Conservation (phyloP, 2,888 invertebrate species). For the Lasius fuliginosus region DNA sequence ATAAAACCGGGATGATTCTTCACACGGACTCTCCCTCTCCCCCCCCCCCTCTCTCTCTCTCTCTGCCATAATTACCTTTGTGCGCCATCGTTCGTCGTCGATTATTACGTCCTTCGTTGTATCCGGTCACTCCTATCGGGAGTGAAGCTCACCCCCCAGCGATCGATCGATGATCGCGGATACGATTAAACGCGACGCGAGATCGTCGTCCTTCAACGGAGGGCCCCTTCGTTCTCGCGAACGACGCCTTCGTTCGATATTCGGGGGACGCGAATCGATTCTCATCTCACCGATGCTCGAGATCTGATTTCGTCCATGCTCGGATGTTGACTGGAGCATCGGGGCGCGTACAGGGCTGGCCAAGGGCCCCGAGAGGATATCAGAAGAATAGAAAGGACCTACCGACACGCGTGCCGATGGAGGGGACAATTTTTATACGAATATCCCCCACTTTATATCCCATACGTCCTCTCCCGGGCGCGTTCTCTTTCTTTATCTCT, state of each 20-base stretch:
- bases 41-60: not conserved
- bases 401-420: constrained; percentile 68
- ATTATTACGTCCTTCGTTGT: constrained; percentile 18
- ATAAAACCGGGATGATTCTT: constrained; percentile 6
- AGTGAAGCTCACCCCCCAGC: not conserved
- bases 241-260: constrained; percentile 51
- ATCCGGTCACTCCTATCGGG: not conserved
- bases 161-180: constrained; percentile 6
- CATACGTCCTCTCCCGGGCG: constrained; percentile 41
- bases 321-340: constrained; percentile 84
- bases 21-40: not conserved
- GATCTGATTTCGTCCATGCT: constrained; percentile 83
- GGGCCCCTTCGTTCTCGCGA: constrained; percentile 29
- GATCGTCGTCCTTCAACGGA: constrained; percentile 16
- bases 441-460: constrained; percentile 68
- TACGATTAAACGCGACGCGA: constrained; percentile 36
- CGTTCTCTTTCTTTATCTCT: constrained; percentile 30
- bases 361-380: constrained; percentile 83
- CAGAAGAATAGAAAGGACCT: constrained; percentile 85
- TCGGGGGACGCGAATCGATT: constrained; percentile 46
- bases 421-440: constrained; percentile 82
- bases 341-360: constrained; percentile 68
- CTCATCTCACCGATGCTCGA: constrained; percentile 59
- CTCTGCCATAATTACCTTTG: constrained; percentile 65
- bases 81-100: constrained; percentile 67